Evolutionary conservation across 2,797 vertebrate species (phyloP).

Genomic region (Tauraco hartlaubi): DNA sequence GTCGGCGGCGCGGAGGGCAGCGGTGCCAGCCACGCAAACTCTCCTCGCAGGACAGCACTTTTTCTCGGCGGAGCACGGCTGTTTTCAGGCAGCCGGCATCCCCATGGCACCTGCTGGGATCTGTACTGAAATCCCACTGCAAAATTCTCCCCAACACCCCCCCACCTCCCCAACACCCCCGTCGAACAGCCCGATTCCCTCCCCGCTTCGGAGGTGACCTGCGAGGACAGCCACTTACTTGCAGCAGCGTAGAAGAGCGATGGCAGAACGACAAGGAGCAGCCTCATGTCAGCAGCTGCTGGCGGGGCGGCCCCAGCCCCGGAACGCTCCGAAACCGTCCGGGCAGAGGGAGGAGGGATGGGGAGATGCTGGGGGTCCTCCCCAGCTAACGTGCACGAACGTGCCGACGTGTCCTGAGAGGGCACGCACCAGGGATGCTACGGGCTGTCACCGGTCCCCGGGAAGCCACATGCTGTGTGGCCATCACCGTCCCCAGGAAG

Average conservation of each 20-base stretch:
- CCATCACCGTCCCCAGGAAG: not conserved
- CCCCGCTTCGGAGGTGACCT: not conserved
- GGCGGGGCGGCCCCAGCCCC: too few relatives aligned
- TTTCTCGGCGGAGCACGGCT: accelerated
- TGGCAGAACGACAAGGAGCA: not conserved
- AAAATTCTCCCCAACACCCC: too few relatives aligned
- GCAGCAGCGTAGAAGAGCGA: not conserved
- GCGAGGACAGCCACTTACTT: not conserved
- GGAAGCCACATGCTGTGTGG: accelerated
- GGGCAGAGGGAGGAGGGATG: not conserved
- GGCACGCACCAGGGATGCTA: accelerated
- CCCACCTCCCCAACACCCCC: too few relatives aligned
- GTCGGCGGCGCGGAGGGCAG: not conserved
- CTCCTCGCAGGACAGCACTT: not conserved
- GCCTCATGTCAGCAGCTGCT: not conserved
- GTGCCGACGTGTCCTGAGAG: accelerated
- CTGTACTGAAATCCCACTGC: accelerated
- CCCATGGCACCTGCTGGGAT: accelerated
- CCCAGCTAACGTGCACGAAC: accelerated
- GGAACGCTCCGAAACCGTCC: accelerated
- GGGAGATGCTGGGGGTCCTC: not conserved
- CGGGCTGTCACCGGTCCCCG: not conserved
- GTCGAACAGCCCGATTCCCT: accelerated
- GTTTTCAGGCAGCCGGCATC: not conserved
- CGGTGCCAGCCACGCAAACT: accelerated